Evolutionary conservation across 23 tunicate genomes (phyloP).

Genomic region (Diplosoma virens): DNA sequence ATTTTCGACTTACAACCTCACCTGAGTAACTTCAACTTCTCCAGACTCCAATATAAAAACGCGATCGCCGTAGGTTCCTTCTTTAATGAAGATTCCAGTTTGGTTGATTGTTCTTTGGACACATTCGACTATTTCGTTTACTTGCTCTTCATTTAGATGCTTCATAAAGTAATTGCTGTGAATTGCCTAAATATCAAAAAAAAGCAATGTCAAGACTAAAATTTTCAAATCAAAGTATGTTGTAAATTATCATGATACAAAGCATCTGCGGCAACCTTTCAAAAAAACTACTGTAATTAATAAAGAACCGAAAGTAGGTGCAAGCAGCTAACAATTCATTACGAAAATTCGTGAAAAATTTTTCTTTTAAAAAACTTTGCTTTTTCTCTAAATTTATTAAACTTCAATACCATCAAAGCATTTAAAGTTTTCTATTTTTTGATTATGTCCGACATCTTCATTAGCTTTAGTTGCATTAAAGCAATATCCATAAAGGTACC

Average conservation of each 20-base stretch:
- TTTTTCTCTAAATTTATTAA: too few species aligned
- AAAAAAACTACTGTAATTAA: not conserved
- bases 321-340: too few species aligned
- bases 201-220: not conserved
- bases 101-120: slow-evolving; percentile 64
- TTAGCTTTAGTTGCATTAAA: too few species aligned
- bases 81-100: slow-evolving; percentile 66
- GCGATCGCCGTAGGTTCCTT: slow-evolving; percentile 92
- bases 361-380: not conserved
- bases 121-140: slow-evolving; percentile 77
- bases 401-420: too few species aligned
- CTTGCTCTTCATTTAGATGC: slow-evolving; percentile 60
- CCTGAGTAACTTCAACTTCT: slow-evolving; percentile 75
- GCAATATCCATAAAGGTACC: too few species aligned
- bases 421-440: too few species aligned
- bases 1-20: not conserved
- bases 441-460: too few species aligned
- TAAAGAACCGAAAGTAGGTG: not conserved
- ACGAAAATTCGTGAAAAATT: too few species aligned
- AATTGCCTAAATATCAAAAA: slow-evolving; percentile 52
- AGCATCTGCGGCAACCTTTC: too few species aligned
- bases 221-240: too few species aligned
- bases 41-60: slow-evolving; percentile 88
- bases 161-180: slow-evolving; percentile 56
- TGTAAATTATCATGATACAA: too few species aligned